Percentiles rank a stretch among this genome's conserved stretches.
These are phyloP conservation scores for Muricea muricata DNA, from an alignment of 92 coral and sea anemone genomes.

Conservation along the genomic window DNA sequence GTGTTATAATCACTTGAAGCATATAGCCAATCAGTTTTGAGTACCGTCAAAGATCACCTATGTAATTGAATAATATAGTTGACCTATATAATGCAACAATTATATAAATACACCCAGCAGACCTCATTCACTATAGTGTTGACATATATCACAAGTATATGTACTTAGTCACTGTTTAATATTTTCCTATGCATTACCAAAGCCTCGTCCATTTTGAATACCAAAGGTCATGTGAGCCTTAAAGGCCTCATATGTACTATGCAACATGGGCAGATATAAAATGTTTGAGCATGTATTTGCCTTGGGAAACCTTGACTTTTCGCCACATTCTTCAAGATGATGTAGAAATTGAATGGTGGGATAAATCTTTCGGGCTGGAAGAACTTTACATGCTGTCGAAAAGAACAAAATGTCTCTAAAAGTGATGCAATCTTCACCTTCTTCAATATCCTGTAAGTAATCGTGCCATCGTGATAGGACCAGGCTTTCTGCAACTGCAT, in stretches of 20 bases:
- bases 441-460: slow-evolving; percentile 77
- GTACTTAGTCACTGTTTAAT: slow-evolving; percentile 21
- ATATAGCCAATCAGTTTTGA: too few species aligned
- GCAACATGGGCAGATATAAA: slow-evolving; percentile 68
- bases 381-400: slow-evolving; percentile 69
- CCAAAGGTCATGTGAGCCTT: slow-evolving; percentile 76
- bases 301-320: slow-evolving; percentile 66
- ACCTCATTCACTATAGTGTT: neutral
- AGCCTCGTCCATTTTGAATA: slow-evolving; percentile 66
- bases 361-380: slow-evolving; percentile 63
- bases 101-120: neutral
- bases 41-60: too few species aligned
- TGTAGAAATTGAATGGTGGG: slow-evolving; percentile 71
- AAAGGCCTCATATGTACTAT: slow-evolving; percentile 65
- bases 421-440: slow-evolving; percentile 68
- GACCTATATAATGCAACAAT: neutral
- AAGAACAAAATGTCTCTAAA: slow-evolving; percentile 75
- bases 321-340: slow-evolving; percentile 52
- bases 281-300: slow-evolving; percentile 73
- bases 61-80: too few species aligned
- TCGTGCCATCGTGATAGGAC: slow-evolving; percentile 79
- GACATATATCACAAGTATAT: neutral
- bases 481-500: slow-evolving; percentile 64
- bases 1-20: too few species aligned
- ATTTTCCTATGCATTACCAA: slow-evolving; percentile 74